Base-by-base conservation (phyloP, 1,140 invertebrate species). In the Pseudomyrmex sp. region DNA sequence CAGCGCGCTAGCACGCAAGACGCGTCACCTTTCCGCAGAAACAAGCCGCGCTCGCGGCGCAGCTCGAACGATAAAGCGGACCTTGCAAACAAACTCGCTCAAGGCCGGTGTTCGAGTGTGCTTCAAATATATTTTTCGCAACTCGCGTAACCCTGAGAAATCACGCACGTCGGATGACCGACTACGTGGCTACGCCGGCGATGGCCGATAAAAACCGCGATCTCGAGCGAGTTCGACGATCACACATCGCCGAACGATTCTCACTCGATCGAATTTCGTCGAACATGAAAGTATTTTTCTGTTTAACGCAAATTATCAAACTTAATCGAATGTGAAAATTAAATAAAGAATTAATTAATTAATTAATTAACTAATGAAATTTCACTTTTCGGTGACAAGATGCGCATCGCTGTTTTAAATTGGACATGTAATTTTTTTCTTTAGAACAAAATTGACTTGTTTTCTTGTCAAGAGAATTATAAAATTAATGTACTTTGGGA, bases 111-210 rank as follows among this genome's bases (percentile, higher is more conserved):
- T 89, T 91, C 87, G 86, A 90, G 91, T 85, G 90, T 89, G 89
- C 90, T 90, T 90, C 91, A 88, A 92, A 91, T 87, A 82, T 5
- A 35, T 89, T 92, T 93, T 92, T 92, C 87, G 68, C 87, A 74
- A 90, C 85, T 89, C 66, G 75, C 62, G 20, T 79, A 79, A 88
- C 74, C 84, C 83, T 83, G 82, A 88, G 73, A 65, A 35, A 75
- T 50, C 84, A 63, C 73, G 79, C 62, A 70, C 70, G 63, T 68
- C 12, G 48, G 69, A 61, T 66, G 83, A 72, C 62, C 73, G 82
- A 59, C 66, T 61, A 68, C 54, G 65, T 80, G 54, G 65, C 26
- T 26, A 26, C 26, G 26, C 26, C 2, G 26, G 26, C 2, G 3
- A 2, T 70, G 20, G 46, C 58, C 23, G 79, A 85, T 80, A 82